Percentiles rank a stretch among this genome's conserved stretches.
These are phyloP conservation scores for Eupristina koningsbergeri DNA, from an alignment of 1,140 invertebrate species.

Conservation along the genomic window DNA sequence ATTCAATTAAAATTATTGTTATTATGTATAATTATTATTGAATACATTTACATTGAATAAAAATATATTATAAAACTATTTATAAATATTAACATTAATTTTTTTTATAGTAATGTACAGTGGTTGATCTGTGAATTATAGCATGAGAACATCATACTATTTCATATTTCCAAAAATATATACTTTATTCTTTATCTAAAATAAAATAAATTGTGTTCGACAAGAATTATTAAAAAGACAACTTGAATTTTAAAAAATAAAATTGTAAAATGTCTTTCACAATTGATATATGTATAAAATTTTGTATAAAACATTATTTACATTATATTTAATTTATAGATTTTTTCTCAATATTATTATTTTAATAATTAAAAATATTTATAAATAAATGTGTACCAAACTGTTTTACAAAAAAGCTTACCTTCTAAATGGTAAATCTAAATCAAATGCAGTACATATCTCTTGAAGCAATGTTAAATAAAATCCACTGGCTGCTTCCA, in stretches of 20 bases:
- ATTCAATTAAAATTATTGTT: no score
- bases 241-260: not conserved
- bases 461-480: constrained; percentile 87
- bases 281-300: not conserved
- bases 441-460: constrained; percentile 85
- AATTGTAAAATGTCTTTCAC: not conserved
- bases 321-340: not conserved
- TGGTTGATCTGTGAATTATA: no score
- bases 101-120: no score
- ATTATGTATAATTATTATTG: no score
- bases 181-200: no score
- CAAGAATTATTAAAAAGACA: no score
- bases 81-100: no score
- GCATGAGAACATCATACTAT: no score
- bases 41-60: no score
- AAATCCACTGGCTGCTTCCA: constrained; percentile 89
- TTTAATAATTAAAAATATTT: not conserved
- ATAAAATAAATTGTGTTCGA: no score
- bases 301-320: not conserved
- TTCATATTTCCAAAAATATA: no score
- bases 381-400: not conserved
- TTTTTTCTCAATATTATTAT: not conserved
- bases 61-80: no score
- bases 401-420: constrained; percentile 56
- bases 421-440: constrained; percentile 85